Evolutionary conservation across 2,888 invertebrate genomes (phyloP), one percentile per base, ranked within the genome.

Genomic region (Drosophila atripex): DNA sequence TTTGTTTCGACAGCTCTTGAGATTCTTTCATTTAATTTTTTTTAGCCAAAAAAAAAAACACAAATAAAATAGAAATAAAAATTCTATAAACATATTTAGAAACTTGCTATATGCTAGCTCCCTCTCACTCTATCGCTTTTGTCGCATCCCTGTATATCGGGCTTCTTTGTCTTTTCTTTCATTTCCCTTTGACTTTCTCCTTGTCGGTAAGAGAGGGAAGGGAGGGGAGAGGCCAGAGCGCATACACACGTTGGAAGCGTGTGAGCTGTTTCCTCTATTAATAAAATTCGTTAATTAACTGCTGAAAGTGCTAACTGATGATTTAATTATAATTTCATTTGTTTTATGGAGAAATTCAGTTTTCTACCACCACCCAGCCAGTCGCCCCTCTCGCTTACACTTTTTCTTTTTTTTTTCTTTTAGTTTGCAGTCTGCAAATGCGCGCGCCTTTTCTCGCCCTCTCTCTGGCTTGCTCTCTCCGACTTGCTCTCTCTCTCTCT

Each of bases 261-360:
- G 47, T 28, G 28, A 6, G 47, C n/a, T 16, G n/a, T 18, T 41
- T 41, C 8, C 41, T n/a, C n/a, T 35, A 35, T 35, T 35, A 49
- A 49, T 30, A 7, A 30, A 16, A 16, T 30, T 23, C 16, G 14
- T 23, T 51, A 23, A 63, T 63, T 52, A 16, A 45, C 25, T 38
- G 21, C 18, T 65, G 30, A 4, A 41, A 25, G 65, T 47, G 52
- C 18, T 53, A 74, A 61, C 54, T 47, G n/a, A 57, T 49, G 65
- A 61, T 68, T 41, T 56, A 65, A 70, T 61, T 50, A 53, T 61
- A 63, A 55, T 66, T 38, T 23, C 53, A 56, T 70, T 69, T 72
- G 49, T 74, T 82, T 59, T 52, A 61, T 60, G 49, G 52, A 60
- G 18, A 65, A 71, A 74, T 61, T 53, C 59, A 63, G 46, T 54